A percentile compares a stretch with the other conserved stretches of the same genome.
Conservation (phyloP, 2,113 vertebrate genomes). For the Atherinomorus stipes region DNA sequence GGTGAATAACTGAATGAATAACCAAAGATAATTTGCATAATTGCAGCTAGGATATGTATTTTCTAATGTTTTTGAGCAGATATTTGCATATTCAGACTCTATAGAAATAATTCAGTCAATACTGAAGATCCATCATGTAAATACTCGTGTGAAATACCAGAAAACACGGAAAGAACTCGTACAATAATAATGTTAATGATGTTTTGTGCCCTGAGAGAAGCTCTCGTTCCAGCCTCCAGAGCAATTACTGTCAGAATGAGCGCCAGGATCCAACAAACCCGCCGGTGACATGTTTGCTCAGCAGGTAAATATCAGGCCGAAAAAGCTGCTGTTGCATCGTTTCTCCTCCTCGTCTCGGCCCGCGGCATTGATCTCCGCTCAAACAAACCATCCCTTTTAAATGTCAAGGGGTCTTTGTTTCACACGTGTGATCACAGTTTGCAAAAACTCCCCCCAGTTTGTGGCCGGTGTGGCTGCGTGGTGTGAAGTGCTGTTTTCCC, state of each 20-base stretch:
- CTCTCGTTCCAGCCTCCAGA: conserved; percentile 66
- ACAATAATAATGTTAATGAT: conserved; percentile 83
- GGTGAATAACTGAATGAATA: conserved; percentile 84
- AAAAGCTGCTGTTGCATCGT: too few species aligned
- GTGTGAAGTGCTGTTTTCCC: conserved; percentile 66
- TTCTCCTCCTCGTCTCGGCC: conserved; percentile 18
- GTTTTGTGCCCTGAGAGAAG: conserved; percentile 75
- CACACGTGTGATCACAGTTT: conserved; percentile 67
- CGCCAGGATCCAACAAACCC: conserved; percentile 54
- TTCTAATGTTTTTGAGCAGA: conserved; percentile 74
- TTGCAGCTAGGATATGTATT: conserved; percentile 81
- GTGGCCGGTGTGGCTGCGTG: conserved; percentile 66
- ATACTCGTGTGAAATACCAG: conserved; percentile 81
- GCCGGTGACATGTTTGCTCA: conserved; percentile 68
- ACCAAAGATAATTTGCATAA: conserved; percentile 84
- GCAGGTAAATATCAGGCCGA: conserved; percentile 63
- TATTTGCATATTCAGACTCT: conserved; percentile 82
- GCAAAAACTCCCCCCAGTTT: conserved; percentile 49
- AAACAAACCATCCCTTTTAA: conserved; percentile 60
- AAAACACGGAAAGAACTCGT: conserved; percentile 62
- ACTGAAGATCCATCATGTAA: conserved; percentile 80
- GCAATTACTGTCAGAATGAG: conserved; percentile 63
- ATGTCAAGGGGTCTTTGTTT: conserved; percentile 69
- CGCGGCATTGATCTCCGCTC: conserved; percentile 59
- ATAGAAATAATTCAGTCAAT: conserved; percentile 84